Evolutionary conservation across 1,140 invertebrate genomes (phyloP), one percentile per base, ranked within the genome.

Genomic region (Steinernema khuongi): DNA sequence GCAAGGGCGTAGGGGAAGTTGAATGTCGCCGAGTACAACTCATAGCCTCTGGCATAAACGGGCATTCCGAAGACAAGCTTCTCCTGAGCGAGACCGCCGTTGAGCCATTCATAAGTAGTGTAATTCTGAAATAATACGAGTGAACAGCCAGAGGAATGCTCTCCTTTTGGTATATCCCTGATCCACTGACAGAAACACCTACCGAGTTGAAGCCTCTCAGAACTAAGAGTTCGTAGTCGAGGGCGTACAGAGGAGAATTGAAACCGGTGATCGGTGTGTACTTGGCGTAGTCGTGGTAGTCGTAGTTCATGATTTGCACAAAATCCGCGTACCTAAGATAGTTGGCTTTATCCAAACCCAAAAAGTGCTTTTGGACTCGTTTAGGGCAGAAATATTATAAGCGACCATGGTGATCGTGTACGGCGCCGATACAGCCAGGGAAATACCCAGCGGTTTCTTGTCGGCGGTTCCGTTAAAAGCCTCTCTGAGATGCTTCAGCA

Each of bases 301-400:
- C 80, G 67, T 81, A 81, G 50, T 80, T 81, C 80, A 81, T 81
- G 22, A 81, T 80, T 74, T 81, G 76, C 1, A 81, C 74, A 28
- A 76, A 71, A 70, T 81, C 80, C 1, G 72, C 70, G 50, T 81
- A 81, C 36, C 80, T 81, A n/a, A 41, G n/a, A n/a, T n/a, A n/a
- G n/a, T n/a, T n/a, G n/a, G 32, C 19, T 76, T 70, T 18, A 17
- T 14, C n/a, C 31, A 0, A 22, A 0, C 11, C 0, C 44, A 68
- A 4, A 60, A 19, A 1, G 14, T 28, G 33, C 60, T 17, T 19
- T 19, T 36, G 68, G 22, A 81, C 80, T 71, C 80, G 31, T 76
- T 80, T 29, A 81, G 19, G 1, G 68, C 73, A 29, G 29, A 33
- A 14, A 77, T 60, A 32, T 81, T 74, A 69, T 81, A 81, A 1